Conservation (phyloP, 2,113 vertebrate genomes). For the Dipodomys ordii region DNA sequence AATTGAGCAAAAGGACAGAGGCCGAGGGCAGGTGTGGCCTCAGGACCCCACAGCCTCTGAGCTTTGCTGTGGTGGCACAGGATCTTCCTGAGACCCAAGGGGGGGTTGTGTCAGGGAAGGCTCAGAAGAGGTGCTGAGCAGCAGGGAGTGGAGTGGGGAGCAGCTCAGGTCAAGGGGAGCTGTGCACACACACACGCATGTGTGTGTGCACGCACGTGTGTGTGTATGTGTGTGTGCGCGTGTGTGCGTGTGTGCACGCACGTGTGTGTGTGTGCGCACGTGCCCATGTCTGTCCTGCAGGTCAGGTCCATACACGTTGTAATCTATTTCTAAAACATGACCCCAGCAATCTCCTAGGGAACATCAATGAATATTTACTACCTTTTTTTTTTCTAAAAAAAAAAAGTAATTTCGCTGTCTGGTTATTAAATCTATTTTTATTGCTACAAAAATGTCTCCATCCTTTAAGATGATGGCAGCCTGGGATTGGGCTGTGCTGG, state of each 20-base stretch:
- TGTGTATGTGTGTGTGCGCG: background rate
- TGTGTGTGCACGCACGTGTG: too few relatives aligned
- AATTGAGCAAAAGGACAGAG: background rate
- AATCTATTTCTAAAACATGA: constrained; percentile 1
- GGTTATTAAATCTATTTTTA: constrained; percentile 79
- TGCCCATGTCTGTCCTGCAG: accelerated
- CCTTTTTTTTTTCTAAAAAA: background rate
- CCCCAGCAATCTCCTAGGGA: background rate
- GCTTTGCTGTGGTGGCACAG: too few relatives aligned
- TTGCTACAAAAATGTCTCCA: constrained; percentile 26
- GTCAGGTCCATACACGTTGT: background rate
- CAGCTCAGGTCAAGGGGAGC: too few relatives aligned
- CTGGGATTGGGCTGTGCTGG: accelerated
- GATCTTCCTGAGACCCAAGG: too few relatives aligned
- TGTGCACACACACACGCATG: too few relatives aligned
- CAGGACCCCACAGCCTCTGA: too few relatives aligned
- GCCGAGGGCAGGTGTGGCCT: background rate
- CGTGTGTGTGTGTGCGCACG: too few relatives aligned
- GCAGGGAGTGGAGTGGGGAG: background rate
- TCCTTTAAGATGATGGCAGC: constrained; percentile 14
- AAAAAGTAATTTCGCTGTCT: constrained; percentile 58
- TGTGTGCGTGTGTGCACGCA: too few relatives aligned
- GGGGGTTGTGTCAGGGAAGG: background rate
- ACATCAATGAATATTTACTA: constrained; percentile 51
- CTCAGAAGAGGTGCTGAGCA: background rate